These are phyloP conservation scores for Bombus balteatus DNA, from an alignment of 1,140 invertebrate genomes.

Conservation along the genomic window DNA sequence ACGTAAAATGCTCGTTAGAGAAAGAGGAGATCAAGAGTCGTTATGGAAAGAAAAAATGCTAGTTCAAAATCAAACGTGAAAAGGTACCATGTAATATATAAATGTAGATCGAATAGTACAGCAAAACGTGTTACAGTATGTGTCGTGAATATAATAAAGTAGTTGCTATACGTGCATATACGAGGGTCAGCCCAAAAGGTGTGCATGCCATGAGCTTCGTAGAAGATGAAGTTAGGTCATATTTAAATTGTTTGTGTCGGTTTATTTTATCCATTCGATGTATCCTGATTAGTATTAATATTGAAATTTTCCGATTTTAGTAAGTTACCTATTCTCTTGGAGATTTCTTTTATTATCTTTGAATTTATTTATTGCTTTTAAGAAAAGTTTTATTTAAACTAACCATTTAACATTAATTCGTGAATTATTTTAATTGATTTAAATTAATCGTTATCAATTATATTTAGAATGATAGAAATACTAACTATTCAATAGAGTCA, in stretches of 20 bases:
- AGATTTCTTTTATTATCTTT: too few species aligned
- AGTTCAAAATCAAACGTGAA: slow-evolving; percentile 37
- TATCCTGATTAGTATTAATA: neutral
- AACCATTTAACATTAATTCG: too few species aligned
- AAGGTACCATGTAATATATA: slow-evolving; percentile 26
- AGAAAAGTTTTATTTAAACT: too few species aligned
- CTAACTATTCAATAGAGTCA: too few species aligned
- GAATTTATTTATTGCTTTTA: too few species aligned
- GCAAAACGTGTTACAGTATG: slow-evolving; percentile 29
- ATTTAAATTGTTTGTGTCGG: slow-evolving; percentile 9
- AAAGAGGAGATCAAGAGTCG: slow-evolving; percentile 8
- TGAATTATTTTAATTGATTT: too few species aligned
- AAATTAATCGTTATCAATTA: too few species aligned
- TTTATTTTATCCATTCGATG: neutral
- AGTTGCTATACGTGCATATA: slow-evolving; percentile 59
- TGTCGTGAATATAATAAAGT: slow-evolving; percentile 45
- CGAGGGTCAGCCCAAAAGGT: slow-evolving; percentile 46
- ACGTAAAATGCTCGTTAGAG: slow-evolving; percentile 46
- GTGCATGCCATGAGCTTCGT: slow-evolving; percentile 38
- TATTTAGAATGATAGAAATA: too few species aligned
- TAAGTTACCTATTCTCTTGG: too few species aligned
- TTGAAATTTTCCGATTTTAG: too few species aligned
- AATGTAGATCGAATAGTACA: slow-evolving; percentile 30
- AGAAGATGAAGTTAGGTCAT: neutral
- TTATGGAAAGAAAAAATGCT: slow-evolving; percentile 25